A percentile compares a stretch with the other conserved stretches of the same genome.
These are phyloP conservation scores for Octonoba sinensis DNA, from an alignment of 2,888 invertebrate genomes.

Conservation along the genomic window DNA sequence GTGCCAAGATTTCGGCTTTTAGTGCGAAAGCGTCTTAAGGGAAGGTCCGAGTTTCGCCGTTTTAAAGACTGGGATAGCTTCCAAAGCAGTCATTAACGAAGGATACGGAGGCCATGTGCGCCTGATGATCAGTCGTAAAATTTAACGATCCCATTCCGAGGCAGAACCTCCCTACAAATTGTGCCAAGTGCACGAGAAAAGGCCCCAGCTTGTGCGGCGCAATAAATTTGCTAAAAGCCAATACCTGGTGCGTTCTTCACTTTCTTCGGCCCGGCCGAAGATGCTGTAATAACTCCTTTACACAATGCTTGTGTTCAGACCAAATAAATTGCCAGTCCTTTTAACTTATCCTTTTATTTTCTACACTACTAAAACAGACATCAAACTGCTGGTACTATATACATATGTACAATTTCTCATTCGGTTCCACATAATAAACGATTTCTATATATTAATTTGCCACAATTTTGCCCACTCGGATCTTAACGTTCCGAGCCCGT, in stretches of 20 bases:
- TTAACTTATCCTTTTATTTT: too few relatives aligned
- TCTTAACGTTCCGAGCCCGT: too few relatives aligned
- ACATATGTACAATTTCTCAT: too few relatives aligned
- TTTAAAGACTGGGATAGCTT: constrained; percentile 41
- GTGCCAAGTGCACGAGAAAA: constrained; percentile 47
- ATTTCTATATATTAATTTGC: too few relatives aligned
- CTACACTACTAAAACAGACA: too few relatives aligned
- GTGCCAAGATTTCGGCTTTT: constrained; percentile 18
- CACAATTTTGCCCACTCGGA: too few relatives aligned
- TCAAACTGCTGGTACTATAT: too few relatives aligned
- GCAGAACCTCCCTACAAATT: constrained; percentile 46
- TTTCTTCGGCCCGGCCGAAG: background rate
- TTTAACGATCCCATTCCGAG: constrained; percentile 54
- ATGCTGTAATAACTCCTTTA: too few relatives aligned
- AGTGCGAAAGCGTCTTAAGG: constrained; percentile 42
- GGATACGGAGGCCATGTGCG: constrained; percentile 48
- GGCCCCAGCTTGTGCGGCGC: constrained; percentile 24
- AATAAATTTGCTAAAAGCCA: constrained; percentile 54
- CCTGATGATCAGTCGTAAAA: constrained; percentile 59
- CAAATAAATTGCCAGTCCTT: too few relatives aligned
- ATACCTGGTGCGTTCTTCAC: constrained; percentile 31
- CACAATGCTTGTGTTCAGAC: too few relatives aligned
- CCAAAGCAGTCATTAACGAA: constrained; percentile 54
- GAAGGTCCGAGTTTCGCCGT: constrained; percentile 20
- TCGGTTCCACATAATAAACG: too few relatives aligned